Evolutionary conservation across 2,113 vertebrate genomes (phyloP).

Genomic region (Pimephales promelas): DNA sequence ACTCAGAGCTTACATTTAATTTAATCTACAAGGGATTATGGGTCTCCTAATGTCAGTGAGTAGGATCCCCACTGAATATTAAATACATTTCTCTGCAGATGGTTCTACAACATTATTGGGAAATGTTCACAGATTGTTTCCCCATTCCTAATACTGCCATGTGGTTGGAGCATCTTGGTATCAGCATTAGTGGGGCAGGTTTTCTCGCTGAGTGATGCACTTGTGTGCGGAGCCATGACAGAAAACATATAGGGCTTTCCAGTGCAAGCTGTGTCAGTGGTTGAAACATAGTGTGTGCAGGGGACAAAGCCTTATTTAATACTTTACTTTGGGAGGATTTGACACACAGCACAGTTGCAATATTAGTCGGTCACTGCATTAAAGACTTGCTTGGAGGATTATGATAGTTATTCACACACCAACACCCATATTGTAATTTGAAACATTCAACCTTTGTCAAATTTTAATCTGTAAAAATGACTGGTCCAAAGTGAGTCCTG

Average conservation of each 20-base stretch:
- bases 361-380: neutral
- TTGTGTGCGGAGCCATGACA: constrained; percentile 63
- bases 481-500: neutral
- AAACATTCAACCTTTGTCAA: neutral
- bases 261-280: constrained; percentile 38
- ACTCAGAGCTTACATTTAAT: constrained; percentile 74
- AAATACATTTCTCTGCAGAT: constrained; percentile 76
- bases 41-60: constrained; percentile 68
- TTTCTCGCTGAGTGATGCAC: constrained; percentile 62
- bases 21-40: constrained; percentile 78
- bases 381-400: constrained; percentile 21
- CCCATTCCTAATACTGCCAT: constrained; percentile 69
- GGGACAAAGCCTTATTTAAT: constrained; percentile 32
- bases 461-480: constrained; percentile 12
- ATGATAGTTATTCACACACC: constrained; percentile 12
- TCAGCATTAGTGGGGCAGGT: constrained; percentile 47
- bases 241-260: constrained; percentile 43
- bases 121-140: constrained; percentile 75
- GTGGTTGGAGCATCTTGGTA: constrained; percentile 62
- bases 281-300: neutral
- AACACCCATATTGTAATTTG: neutral
- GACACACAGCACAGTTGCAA: neutral
- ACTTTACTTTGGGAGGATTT: constrained; percentile 14
- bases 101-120: constrained; percentile 60
- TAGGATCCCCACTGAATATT: constrained; percentile 71